A percentile compares a stretch with the other conserved stretches of the same genome.
phyloP scores from a whole-genome alignment of 1,140 invertebrate species.

The Zaprionus kolodkinae region DNA sequence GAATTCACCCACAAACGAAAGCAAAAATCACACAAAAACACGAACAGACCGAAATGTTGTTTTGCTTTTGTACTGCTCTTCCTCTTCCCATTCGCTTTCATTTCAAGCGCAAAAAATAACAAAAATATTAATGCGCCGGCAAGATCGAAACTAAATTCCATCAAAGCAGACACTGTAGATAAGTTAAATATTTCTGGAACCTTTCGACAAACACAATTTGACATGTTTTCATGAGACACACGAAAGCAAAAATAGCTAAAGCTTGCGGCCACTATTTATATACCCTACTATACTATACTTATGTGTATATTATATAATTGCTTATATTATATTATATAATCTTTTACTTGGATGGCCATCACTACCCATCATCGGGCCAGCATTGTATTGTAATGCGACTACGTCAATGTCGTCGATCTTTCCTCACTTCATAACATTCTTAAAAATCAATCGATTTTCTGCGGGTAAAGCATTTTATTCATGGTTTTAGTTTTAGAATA shows the following conservation, averaged over 20 bases:
- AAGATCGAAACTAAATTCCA: conserved; percentile 19
- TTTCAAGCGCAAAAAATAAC: conserved; percentile 55
- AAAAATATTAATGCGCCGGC: conserved; percentile 20
- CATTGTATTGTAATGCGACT: too few relatives aligned
- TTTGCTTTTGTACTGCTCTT: not conserved
- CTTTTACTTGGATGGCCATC: too few relatives aligned
- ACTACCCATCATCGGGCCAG: too few relatives aligned
- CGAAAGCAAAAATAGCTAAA: not conserved
- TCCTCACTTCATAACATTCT: too few relatives aligned
- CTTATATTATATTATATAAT: too few relatives aligned
- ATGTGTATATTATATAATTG: not conserved
- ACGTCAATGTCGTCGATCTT: too few relatives aligned
- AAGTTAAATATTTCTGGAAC: not conserved
- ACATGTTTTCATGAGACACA: conserved; percentile 12
- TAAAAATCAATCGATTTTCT: too few relatives aligned
- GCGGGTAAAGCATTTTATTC: too few relatives aligned
- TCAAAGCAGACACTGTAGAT: not conserved
- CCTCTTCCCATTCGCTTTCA: conserved; percentile 15
- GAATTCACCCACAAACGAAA: conserved; percentile 23
- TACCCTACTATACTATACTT: not conserved
- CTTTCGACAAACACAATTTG: not conserved
- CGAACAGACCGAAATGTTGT: conserved; percentile 10
- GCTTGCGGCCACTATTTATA: too few relatives aligned
- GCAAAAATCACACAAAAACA: not conserved
- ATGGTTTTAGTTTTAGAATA: too few relatives aligned